A percentile compares a stretch with the other conserved stretches of the same genome.
phyloP scores from a whole-genome alignment of 2,888 invertebrate species.

The Platycheirus albimanus region DNA sequence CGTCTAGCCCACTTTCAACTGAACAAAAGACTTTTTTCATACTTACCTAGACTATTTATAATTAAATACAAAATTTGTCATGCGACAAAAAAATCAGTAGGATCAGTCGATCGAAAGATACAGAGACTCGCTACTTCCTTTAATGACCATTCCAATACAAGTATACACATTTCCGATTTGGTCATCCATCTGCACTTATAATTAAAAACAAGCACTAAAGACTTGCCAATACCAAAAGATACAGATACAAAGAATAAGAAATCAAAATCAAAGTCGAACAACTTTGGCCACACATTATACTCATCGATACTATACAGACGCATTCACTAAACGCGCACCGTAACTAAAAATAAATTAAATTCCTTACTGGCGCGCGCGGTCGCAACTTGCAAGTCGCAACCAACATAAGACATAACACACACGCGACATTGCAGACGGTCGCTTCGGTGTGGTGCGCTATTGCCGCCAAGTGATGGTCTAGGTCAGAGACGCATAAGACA shows the following conservation, averaged over 20 bases:
- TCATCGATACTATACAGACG: neutral
- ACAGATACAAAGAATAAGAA: neutral
- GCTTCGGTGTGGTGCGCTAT: conserved; percentile 21
- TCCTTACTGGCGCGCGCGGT: conserved; percentile 53
- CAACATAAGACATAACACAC: conserved; percentile 35
- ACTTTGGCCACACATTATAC: conserved; percentile 12
- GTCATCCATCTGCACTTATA: conserved; percentile 14
- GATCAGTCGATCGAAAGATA: too few species aligned
- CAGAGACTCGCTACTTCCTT: too few species aligned
- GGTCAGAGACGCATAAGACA: conserved; percentile 62
- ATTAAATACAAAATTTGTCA: too few species aligned
- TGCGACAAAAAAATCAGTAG: too few species aligned
- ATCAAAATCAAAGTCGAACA: conserved; percentile 2
- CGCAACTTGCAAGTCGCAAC: conserved; percentile 41
- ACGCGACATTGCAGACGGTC: conserved; percentile 50
- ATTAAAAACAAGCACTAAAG: conserved; percentile 33
- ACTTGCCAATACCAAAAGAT: conserved; percentile 15
- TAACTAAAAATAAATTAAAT: conserved; percentile 71
- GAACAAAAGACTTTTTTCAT: too few species aligned
- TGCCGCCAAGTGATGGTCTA: conserved; percentile 65
- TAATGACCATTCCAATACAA: conserved; percentile 7
- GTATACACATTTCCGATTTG: conserved; percentile 11
- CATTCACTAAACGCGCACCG: conserved; percentile 34
- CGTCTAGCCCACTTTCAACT: too few species aligned
- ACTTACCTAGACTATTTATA: too few species aligned